These are phyloP conservation scores for Eucidaris tribuloides DNA, from an alignment of 35 echinoderm and acorn worm genomes.

Conservation along the genomic window DNA sequence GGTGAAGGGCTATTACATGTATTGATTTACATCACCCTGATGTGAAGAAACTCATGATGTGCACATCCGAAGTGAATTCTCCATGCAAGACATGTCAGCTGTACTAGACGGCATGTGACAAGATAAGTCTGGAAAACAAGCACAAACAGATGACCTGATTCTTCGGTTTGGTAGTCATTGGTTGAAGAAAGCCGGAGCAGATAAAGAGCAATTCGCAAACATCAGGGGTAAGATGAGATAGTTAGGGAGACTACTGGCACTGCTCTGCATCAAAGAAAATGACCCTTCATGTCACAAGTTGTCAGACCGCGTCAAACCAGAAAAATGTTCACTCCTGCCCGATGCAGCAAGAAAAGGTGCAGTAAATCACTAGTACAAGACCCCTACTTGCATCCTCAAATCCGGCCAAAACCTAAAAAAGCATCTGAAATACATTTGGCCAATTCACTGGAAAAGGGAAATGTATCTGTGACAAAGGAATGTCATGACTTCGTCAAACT, in stretches of 20 bases:
- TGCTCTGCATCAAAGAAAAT: neutral
- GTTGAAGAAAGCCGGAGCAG: neutral
- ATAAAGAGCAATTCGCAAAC: neutral
- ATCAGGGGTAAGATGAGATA: neutral
- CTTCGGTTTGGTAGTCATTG: neutral
- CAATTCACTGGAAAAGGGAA: neutral
- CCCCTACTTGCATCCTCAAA: neutral
- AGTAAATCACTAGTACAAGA: neutral
- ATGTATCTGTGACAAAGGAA: neutral
- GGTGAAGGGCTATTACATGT: too few relatives aligned
- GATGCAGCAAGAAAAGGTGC: neutral
- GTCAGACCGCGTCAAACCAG: neutral
- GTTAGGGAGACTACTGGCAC: too few relatives aligned
- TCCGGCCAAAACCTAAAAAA: neutral
- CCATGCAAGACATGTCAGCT: neutral
- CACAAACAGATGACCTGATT: neutral
- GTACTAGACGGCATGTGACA: neutral
- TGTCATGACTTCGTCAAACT: neutral
- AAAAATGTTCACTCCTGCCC: neutral
- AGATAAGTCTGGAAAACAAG: neutral
- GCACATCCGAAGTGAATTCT: too few relatives aligned
- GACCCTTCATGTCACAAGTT: neutral
- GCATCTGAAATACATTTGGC: neutral
- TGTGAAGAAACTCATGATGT: too few relatives aligned
- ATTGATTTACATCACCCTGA: too few relatives aligned